Evolutionary conservation across 2,797 vertebrate genomes (phyloP).

Genomic region (Sebastes reedi): DNA sequence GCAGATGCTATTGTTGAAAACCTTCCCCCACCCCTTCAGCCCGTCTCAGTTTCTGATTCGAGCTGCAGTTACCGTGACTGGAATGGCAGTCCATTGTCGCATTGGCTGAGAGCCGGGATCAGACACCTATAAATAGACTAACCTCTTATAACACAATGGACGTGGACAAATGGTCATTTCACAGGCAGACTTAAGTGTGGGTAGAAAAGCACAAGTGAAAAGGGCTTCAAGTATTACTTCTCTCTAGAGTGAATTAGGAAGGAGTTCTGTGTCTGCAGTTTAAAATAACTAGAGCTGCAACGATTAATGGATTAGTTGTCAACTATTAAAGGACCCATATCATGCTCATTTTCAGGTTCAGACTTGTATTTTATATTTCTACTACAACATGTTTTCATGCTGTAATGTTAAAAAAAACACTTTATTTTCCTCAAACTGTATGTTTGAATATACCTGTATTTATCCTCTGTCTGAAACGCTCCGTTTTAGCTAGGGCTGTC

Average conservation of each 20-base stretch:
- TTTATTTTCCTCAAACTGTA: no score
- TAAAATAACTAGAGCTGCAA: neutral
- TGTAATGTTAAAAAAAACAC: no score
- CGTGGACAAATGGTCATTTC: constrained; percentile 55
- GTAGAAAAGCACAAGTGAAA: neutral
- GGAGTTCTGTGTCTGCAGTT: neutral
- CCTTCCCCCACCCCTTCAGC: constrained; percentile 29
- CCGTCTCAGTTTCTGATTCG: constrained; percentile 52
- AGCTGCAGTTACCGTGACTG: constrained; percentile 65
- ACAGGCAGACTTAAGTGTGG: constrained; percentile 17
- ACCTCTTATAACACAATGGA: constrained; percentile 52
- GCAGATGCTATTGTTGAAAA: constrained; percentile 51
- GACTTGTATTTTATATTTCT: no score
- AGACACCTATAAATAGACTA: constrained; percentile 73
- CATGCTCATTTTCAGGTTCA: no score
- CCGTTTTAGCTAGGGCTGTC: no score
- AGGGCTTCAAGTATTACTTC: neutral
- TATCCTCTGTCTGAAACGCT: no score
- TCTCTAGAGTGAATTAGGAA: neutral
- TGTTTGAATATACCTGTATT: no score
- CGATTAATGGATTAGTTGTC: no score
- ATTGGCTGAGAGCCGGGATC: constrained; percentile 44
- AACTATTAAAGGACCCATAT: no score
- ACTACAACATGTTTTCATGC: no score
- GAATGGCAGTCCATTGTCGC: constrained; percentile 47